phyloP scores from a whole-genome alignment of 2,797 vertebrate genomes.

The Pangasius macronema region DNA sequence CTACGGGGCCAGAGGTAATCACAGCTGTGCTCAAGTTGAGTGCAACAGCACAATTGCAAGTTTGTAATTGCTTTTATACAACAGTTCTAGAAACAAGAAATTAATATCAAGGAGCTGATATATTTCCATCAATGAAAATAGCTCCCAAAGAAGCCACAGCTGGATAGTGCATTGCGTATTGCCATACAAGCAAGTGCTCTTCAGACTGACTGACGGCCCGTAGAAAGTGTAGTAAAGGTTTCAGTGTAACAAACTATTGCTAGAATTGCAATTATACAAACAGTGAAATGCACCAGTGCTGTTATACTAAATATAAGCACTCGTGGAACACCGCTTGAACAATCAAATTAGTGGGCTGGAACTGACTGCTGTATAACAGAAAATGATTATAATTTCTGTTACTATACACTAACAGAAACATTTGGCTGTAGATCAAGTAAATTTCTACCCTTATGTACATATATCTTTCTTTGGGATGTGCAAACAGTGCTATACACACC shows the following conservation, averaged over 20 bases:
- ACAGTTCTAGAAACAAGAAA: background rate
- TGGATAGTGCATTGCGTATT: background rate
- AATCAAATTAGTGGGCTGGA: background rate
- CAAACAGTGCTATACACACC: background rate
- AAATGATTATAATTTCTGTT: background rate
- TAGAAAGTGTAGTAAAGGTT: background rate
- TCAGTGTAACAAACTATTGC: background rate
- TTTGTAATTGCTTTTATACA: background rate
- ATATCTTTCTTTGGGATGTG: background rate
- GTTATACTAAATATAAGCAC: background rate
- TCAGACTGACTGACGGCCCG: background rate
- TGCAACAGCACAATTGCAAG: background rate
- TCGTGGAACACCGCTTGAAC: background rate
- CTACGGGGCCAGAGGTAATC: background rate
- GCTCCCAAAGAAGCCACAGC: background rate
- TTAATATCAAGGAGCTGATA: background rate
- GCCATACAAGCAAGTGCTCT: background rate
- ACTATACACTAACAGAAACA: background rate
- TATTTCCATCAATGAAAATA: background rate
- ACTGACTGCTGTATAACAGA: background rate
- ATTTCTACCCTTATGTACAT: background rate
- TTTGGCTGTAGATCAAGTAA: background rate
- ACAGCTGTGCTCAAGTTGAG: no score
- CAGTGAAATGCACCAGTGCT: no score
- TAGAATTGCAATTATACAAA: background rate